Evolutionary conservation across 2,113 vertebrate genomes (phyloP).

Genomic region (Myiagra hebetior): DNA sequence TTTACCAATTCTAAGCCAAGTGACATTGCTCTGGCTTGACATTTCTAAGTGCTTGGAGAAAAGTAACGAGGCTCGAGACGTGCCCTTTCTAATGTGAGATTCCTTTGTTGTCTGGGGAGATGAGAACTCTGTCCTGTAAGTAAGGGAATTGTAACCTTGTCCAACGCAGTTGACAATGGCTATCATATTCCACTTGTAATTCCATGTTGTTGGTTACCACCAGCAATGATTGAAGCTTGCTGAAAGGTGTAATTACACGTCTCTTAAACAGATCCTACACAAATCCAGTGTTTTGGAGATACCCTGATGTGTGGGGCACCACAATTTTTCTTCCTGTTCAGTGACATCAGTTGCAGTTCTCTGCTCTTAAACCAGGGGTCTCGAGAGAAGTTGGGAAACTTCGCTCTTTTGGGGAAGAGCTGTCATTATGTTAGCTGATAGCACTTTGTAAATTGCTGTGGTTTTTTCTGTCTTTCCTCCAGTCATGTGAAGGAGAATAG

Average conservation of each 20-base stretch:
- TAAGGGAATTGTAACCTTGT: not conserved
- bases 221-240: not conserved
- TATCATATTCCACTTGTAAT: not conserved
- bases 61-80: accelerated
- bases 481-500: not conserved
- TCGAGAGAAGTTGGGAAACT: not conserved
- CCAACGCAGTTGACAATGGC: not conserved
- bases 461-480: too few species aligned
- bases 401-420: not conserved
- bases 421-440: not conserved
- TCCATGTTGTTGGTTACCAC: not conserved
- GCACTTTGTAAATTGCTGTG: not conserved
- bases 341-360: not conserved
- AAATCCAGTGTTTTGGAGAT: not conserved
- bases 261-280: not conserved
- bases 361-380: not conserved
- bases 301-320: accelerated
- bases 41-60: not conserved
- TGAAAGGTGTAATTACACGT: not conserved
- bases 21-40: not conserved
- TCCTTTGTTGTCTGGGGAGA: not conserved
- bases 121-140: not conserved
- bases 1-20: not conserved
- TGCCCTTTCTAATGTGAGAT: not conserved
- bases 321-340: not conserved